Conservation (phyloP, 2,113 vertebrate genomes). For the Strix uralensis region DNA sequence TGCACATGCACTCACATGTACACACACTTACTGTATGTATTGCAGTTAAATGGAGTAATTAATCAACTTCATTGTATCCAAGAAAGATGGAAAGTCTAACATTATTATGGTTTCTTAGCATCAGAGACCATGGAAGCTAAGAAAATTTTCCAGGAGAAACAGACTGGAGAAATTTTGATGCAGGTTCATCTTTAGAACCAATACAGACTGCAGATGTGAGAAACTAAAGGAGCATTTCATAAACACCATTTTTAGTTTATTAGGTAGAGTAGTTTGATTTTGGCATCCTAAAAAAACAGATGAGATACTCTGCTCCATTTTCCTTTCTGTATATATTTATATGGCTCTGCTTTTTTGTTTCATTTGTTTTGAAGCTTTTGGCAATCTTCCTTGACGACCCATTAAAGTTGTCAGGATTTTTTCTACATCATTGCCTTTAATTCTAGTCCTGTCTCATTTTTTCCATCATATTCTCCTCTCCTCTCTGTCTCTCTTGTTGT, state of each 20-base stretch:
- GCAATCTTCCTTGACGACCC: neutral
- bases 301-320: neutral
- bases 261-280: neutral
- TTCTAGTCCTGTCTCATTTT: slow-evolving; percentile 26
- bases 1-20: too few relatives aligned
- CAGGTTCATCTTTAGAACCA: neutral
- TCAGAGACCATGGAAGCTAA: neutral
- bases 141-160: neutral
- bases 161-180: neutral
- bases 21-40: neutral
- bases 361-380: neutral
- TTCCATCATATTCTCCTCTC: neutral
- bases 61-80: neutral
- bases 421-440: slow-evolving; percentile 45
- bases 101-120: neutral
- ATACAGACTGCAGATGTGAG: neutral
- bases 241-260: neutral
- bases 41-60: neutral
- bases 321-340: neutral
- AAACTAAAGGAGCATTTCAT: neutral
- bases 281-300: neutral
- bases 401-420: slow-evolving; percentile 42
- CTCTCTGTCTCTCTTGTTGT: neutral
- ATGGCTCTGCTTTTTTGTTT: neutral
- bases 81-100: neutral